Conservation (phyloP, 2,888 invertebrate genomes). For the Plebejus argus region DNA sequence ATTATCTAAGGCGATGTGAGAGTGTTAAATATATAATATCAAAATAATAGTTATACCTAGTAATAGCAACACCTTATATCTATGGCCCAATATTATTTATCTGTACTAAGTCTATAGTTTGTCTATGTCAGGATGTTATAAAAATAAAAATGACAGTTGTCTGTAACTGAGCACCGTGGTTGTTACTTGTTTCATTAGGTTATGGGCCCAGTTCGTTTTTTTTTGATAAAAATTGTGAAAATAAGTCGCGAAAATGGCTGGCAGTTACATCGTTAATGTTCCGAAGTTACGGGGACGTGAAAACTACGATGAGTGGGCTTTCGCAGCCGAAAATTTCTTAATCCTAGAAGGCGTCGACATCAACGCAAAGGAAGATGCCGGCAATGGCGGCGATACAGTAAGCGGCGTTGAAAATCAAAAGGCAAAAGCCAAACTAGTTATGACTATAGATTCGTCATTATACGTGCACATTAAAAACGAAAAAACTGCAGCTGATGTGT, state of each 20-base stretch:
- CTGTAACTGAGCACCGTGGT: too few relatives aligned
- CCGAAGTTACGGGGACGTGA: neutral
- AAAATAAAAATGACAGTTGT: too few relatives aligned
- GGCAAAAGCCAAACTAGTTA: conserved; percentile 17
- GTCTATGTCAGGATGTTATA: too few relatives aligned
- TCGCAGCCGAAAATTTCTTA: conserved; percentile 20
- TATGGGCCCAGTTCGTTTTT: too few relatives aligned
- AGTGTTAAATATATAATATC: too few relatives aligned
- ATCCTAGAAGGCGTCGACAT: neutral
- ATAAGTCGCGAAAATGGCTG: too few relatives aligned
- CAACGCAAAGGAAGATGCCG: neutral
- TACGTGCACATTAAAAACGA: conserved; percentile 37
- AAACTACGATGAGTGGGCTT: neutral
- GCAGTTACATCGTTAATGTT: neutral
- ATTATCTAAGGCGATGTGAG: neutral
- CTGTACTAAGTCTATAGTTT: too few relatives aligned
- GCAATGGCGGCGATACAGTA: neutral
- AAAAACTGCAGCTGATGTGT: conserved; percentile 34
- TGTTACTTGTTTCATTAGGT: too few relatives aligned
- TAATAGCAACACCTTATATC: too few relatives aligned
- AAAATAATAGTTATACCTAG: too few relatives aligned
- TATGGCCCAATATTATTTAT: too few relatives aligned
- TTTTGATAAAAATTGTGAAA: too few relatives aligned
- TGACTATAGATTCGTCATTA: conserved; percentile 31
- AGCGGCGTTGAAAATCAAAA: neutral